Base-by-base conservation (phyloP, 1,140 invertebrate genomes). In the Aphelenchoides besseyi region DNA sequence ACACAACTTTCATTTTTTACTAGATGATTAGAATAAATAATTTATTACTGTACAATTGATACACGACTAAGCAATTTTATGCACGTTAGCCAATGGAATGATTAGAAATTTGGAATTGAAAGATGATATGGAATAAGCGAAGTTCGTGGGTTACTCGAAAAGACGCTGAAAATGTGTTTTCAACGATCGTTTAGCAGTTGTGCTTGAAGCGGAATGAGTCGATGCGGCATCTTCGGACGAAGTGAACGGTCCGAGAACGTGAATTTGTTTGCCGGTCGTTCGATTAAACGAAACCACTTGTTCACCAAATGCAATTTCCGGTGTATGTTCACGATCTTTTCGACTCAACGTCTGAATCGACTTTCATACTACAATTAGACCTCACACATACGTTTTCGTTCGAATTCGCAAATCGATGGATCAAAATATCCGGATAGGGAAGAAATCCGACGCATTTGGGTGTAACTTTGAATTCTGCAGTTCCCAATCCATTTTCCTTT, bases 401-500 rank as follows among this genome's bases (percentile, higher is more conserved):
- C 12, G 30, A 48, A 61, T 64, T 23, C 32, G 48, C 48, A 59
- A 73, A 79, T 12, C 63, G 73, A 57, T 84, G 79, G 33, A 82
- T 67, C 9, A 66, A 74, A 9, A 83, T 61, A 12, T 70, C 62
- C 0, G 81, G 81, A 68, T 78, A 83, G 1, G 82, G 82, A 26
- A 83, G 69, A 69, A 80, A 81, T 28, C 81, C 81, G 28, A 83
- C 69, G n/a, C 61, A 57, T 32, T 74, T 77, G 8, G 81, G 82
- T 28, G 81, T 72, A 37, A 84, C 74, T 3, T 66, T 66, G 36
- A 83, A 77, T 8, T 66, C 62, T 16, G 78, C 69, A 53, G 82
- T 80, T 23, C 82, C 81, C 29, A 84, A 53, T 26, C 81, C 81
- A 48, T 59, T 80, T 37, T 83, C 81, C 41, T 84, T 83, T 0